phyloP scores from a whole-genome alignment of 2,888 invertebrate genomes.

The Pinctada fucata region DNA sequence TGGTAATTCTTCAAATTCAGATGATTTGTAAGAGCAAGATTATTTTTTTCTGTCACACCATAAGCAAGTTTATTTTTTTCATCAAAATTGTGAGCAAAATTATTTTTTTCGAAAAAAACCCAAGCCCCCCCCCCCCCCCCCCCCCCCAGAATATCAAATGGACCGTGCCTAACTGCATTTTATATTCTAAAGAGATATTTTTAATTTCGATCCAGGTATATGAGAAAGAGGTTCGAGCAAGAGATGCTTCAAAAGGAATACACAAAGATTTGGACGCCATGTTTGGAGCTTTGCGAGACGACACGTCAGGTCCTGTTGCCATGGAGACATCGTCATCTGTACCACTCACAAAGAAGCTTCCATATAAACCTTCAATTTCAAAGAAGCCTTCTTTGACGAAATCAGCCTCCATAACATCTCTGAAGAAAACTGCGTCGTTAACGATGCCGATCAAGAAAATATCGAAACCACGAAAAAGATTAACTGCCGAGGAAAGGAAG shows the following conservation, averaged over 20 bases:
- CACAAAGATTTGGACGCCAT: conserved; percentile 55
- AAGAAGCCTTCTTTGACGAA: conserved; percentile 35
- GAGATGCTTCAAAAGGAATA: conserved; percentile 38
- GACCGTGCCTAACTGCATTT: too few species aligned
- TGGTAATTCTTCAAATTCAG: too few species aligned
- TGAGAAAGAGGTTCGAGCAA: conserved; percentile 57
- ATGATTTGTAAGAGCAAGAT: too few species aligned
- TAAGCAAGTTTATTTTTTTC: too few species aligned
- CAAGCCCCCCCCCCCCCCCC: too few species aligned
- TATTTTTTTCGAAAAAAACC: too few species aligned
- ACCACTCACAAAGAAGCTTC: conserved; percentile 11
- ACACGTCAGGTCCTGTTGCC: background rate
- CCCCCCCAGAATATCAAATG: too few species aligned
- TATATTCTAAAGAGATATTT: background rate
- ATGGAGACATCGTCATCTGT: conserved; percentile 4
- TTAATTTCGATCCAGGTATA: conserved; percentile 41
- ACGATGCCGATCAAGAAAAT: conserved; percentile 7
- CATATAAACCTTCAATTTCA: background rate
- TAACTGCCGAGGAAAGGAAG: conserved; percentile 9
- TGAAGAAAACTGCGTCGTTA: conserved; percentile 1
- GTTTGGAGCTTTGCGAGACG: conserved; percentile 50
- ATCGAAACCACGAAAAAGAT: background rate
- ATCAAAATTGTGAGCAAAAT: too few species aligned
- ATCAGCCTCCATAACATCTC: conserved; percentile 7
- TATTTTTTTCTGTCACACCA: too few species aligned